Evolutionary conservation across 2,113 vertebrate genomes (phyloP), one percentile per base, ranked within the genome.

Genomic region (Malurus elegans): DNA sequence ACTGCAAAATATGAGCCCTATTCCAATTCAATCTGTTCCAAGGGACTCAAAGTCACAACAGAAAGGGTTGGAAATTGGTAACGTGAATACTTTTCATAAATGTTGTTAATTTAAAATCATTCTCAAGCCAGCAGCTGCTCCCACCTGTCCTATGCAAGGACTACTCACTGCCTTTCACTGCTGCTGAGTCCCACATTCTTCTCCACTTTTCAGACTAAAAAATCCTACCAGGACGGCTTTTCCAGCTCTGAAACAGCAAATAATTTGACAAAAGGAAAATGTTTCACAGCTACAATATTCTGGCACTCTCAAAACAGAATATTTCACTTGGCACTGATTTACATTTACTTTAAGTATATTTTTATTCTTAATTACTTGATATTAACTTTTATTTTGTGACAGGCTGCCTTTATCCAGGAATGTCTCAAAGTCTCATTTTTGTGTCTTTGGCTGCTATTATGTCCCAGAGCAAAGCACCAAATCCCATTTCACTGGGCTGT

Each of bases 11-110:
- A 36, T 4, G 31, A 87, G 42, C 40, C 11, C 18, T 78, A 14
- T 61, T 95, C 57, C 76, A 21, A 61, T 89, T 54, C 66, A 48
- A 70, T 74, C 88, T 53, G 20, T 48, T 89, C 24, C 44, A 80
- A 78, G 47, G 26, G 53, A 80, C 19, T 20, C 54, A 28, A 57
- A 88, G 51, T 80, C 66, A 38, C 25, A 60, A 36, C 19, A 20
- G 4, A 32, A 93, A 29, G 38, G 44, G 51, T 24, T 91, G 44
- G 20, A n/a, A 75, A 34, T 60, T 12, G 38, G 4, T 47, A 21
- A 9, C 9, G 18, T 18, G 40, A 75, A 34, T 16, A 2, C 71
- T 48, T 75, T 4, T 23, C 62, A 48, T 18, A 34, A 71, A 42
- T 16, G 15, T 11, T 45, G 12, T 47, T 56, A 36, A 54, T 69